A percentile compares a stretch with the other conserved stretches of the same genome.
Conservation (phyloP, 1,140 invertebrate genomes). For the Nomia melanderi region DNA sequence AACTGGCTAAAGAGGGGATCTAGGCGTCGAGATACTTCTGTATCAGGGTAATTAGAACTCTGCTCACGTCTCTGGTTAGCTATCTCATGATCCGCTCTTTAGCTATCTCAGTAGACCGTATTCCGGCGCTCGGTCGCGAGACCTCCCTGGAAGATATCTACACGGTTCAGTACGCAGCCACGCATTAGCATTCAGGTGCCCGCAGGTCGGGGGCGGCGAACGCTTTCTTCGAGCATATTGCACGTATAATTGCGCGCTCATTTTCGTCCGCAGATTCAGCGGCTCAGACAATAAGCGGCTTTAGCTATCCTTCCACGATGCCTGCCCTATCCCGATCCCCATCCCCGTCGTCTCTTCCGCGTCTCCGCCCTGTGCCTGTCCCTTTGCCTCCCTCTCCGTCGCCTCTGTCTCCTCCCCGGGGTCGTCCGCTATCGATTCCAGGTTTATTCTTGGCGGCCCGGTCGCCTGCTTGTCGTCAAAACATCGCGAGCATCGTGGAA, state of each 20-base stretch:
- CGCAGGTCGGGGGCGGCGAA: not conserved
- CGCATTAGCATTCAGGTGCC: not conserved
- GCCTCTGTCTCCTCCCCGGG: slow-evolving; percentile 40
- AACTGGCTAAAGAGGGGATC: too few species aligned
- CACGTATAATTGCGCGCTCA: slow-evolving; percentile 36
- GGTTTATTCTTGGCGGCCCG: slow-evolving; percentile 72
- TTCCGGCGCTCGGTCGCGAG: not conserved
- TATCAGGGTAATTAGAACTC: too few species aligned
- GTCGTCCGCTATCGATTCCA: slow-evolving; percentile 71
- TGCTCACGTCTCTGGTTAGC: not conserved
- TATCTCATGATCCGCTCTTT: not conserved
- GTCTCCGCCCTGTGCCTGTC: slow-evolving; percentile 13
- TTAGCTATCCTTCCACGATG: slow-evolving; percentile 40
- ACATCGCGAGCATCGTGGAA: slow-evolving; percentile 52
- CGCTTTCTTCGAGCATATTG: slow-evolving; percentile 21
- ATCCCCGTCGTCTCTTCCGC: not conserved
- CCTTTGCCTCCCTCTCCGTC: not conserved
- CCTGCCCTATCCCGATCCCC: slow-evolving; percentile 2
- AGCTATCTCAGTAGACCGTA: too few species aligned
- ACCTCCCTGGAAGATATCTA: not conserved
- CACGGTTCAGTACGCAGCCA: not conserved
- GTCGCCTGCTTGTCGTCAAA: slow-evolving; percentile 69
- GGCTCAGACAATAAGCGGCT: slow-evolving; percentile 48
- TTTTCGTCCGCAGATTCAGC: slow-evolving; percentile 29
- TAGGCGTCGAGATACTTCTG: too few species aligned